Evolutionary conservation across 2,113 vertebrate species (phyloP).

Genomic region (Buteo buteo): DNA sequence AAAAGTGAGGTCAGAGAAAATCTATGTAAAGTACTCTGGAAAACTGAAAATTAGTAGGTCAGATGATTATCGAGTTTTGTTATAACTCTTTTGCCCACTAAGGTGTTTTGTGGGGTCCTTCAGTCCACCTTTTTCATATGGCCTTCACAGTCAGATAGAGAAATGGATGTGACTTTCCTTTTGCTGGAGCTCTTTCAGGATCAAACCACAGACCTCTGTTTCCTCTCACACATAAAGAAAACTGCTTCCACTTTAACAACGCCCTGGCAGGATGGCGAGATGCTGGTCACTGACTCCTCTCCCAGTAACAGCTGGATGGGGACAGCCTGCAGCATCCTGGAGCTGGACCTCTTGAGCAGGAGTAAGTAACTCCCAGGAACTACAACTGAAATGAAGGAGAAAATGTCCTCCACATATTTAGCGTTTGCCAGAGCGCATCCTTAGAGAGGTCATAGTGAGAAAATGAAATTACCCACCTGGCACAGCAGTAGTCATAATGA

Average conservation of each 20-base stretch:
- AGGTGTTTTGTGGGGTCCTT: background rate
- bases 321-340: background rate
- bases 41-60: background rate
- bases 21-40: background rate
- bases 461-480: background rate
- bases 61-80: background rate
- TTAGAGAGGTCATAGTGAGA: background rate
- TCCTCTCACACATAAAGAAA: background rate
- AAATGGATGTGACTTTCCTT: background rate
- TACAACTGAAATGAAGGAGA: background rate
- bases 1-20: background rate
- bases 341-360: background rate
- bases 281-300: background rate
- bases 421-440: background rate
- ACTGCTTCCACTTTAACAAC: background rate
- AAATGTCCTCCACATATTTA: background rate
- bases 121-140: background rate
- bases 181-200: background rate
- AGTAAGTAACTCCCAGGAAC: background rate
- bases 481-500: background rate
- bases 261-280: background rate
- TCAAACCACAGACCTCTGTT: background rate
- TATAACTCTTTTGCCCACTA: background rate
- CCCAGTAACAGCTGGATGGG: background rate
- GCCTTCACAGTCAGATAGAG: background rate